Base-by-base conservation (phyloP, 2,888 invertebrate species). In the Dasypolia templi region DNA sequence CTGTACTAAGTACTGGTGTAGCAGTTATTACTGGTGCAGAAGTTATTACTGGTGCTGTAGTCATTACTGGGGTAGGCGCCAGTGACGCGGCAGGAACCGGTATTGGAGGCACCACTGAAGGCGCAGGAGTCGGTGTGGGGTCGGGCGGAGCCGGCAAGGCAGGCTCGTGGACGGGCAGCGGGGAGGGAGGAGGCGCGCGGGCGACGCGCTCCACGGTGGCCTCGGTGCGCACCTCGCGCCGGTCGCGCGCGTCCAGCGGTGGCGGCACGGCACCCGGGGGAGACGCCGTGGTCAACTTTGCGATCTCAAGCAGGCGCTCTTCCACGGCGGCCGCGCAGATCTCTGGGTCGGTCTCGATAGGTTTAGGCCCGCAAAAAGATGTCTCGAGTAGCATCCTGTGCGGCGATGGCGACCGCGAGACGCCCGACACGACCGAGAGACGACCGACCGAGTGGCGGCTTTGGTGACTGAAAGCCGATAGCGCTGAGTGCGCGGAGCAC, bases 321-420 rank as follows among this genome's bases (percentile, higher is more conserved):
- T 94, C 95, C 58, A 94, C 96, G 6, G 93, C 97, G 65, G 96
- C 97, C 3, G 94, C 93, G 77, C 95, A 94, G 35, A 91, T 94
- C 86, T 96, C 96, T 65, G 94, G 97, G 91, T 96, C 96, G 39
- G 92, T 95, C 77, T 97, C 94, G 70, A 97, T 96, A 0, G 98
- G 98, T 89, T 98, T 98, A 66, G 97, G 98, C 1, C 99, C 99
- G 93, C 98, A 99, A 92, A 99, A 99, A 0, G 98, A 98, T 0
- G 99, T 99, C 94, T 99, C 99, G 75, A 99, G 96, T 72, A 98
- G 96, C 97, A 98, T 98, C 93, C 98, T 98, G 95, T 99, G 98
- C n/a, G 99, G 99, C 22, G 98, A 98, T 3, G 99, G 98, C 46
- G 98, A 98, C 79, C 98, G 97, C 9, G 97, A 97, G 35, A 95